phyloP scores from a whole-genome alignment of 92 coral and sea anemone genomes.

The Desmophyllum pertusum region DNA sequence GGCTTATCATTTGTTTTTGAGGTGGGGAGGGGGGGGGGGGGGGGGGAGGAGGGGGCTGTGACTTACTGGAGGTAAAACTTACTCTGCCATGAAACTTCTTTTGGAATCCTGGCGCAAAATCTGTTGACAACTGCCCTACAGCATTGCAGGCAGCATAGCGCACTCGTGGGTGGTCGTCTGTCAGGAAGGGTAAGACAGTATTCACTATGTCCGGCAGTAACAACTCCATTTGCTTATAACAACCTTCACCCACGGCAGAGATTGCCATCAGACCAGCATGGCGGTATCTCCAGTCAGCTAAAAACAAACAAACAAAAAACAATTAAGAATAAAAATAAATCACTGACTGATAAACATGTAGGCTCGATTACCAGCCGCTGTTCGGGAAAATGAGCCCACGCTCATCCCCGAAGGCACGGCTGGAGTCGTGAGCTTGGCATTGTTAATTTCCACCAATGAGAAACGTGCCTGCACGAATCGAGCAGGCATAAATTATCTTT shows the following conservation, averaged over 20 bases:
- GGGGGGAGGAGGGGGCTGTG: too few species aligned
- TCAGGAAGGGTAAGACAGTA: conserved; percentile 87
- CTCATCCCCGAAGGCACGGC: too few species aligned
- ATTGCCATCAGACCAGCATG: conserved; percentile 99
- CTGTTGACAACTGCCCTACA: conserved; percentile 97
- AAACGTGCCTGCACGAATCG: too few species aligned
- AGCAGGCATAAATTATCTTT: too few species aligned
- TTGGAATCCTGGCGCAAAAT: conserved; percentile 95
- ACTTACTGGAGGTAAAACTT: not conserved
- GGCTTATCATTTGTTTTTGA: too few species aligned
- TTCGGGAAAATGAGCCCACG: too few species aligned
- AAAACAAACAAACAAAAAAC: not conserved
- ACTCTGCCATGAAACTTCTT: conserved; percentile 93
- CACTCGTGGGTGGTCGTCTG: conserved; percentile 91
- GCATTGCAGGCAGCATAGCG: conserved; percentile 99
- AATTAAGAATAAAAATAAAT: not conserved
- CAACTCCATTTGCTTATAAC: conserved; percentile 94
- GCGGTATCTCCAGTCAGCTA: conserved; percentile 97
- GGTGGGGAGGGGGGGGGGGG: too few species aligned
- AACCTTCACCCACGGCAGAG: conserved; percentile 98
- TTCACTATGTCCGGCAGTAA: conserved; percentile 76
- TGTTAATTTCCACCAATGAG: too few species aligned
- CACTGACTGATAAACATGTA: not conserved
- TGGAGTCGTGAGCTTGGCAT: too few species aligned
- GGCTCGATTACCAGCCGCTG: too few species aligned